phyloP scores from a whole-genome alignment of 2,888 invertebrate genomes.

The Frankliniella intonsa region DNA sequence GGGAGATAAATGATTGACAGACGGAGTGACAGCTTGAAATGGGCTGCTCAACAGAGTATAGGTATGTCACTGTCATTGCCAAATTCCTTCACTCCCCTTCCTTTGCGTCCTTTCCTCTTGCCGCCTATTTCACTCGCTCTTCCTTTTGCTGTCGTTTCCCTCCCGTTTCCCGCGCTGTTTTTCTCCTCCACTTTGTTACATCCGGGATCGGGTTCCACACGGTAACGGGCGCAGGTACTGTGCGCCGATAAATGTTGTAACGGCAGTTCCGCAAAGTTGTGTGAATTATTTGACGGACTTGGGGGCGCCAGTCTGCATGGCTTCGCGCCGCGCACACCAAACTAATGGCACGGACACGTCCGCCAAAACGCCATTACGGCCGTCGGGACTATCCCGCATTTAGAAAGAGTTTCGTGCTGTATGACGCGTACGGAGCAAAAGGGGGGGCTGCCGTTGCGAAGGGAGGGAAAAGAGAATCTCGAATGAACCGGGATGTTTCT shows the following conservation, averaged over 20 bases:
- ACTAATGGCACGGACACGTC: no score
- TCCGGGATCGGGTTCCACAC: no score
- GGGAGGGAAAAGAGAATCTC: no score
- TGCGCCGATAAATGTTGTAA: neutral
- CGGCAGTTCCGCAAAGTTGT: neutral
- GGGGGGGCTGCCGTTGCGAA: no score
- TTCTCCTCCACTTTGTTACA: no score
- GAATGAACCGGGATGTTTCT: no score
- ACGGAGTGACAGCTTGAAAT: slow-evolving; percentile 22
- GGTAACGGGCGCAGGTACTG: neutral
- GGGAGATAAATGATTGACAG: slow-evolving; percentile 23
- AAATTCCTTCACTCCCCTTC: neutral
- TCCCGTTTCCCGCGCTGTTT: no score
- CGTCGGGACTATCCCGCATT: no score
- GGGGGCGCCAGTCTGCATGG: neutral
- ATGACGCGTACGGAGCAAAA: no score
- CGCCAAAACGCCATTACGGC: no score
- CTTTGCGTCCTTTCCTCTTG: neutral
- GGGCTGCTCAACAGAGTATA: slow-evolving; percentile 26
- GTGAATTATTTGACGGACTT: neutral
- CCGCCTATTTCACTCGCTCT: neutral
- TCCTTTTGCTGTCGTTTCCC: no score
- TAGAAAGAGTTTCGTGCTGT: neutral
- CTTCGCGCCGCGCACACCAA: neutral
- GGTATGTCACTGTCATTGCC: slow-evolving; percentile 26